These are phyloP conservation scores for Tokudaia tokunoshimensis DNA, from an alignment of 2,797 vertebrate genomes.

Conservation along the genomic window DNA sequence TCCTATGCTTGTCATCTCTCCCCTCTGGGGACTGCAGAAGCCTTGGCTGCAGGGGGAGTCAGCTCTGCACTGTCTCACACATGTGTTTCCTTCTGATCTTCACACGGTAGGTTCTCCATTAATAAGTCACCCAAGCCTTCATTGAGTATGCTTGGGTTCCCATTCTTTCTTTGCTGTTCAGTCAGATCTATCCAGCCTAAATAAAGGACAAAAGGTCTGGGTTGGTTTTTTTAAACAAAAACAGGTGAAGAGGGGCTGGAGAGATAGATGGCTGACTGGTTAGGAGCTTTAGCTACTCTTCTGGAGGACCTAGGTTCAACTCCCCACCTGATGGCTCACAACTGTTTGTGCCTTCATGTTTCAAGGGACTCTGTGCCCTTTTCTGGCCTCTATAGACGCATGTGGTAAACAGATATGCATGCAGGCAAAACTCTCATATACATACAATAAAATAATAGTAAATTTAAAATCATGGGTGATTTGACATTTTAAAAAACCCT, in stretches of 20 bases:
- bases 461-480: background rate
- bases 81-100: background rate
- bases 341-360: background rate
- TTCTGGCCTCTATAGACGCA: background rate
- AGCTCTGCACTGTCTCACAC: background rate
- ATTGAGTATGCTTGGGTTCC: conserved; percentile 24
- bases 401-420: background rate
- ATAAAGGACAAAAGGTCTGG: conserved; percentile 32
- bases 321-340: background rate
- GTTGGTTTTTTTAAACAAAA: conserved; percentile 60
- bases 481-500: background rate
- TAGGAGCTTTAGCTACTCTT: background rate
- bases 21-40: background rate
- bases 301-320: background rate
- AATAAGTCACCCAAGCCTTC: background rate
- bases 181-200: background rate
- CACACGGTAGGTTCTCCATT: background rate
- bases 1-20: background rate
- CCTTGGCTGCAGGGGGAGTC: background rate
- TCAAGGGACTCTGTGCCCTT: background rate
- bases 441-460: background rate
- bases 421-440: background rate
- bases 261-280: background rate
- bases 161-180: background rate
- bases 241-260: background rate